Conservation (phyloP, 2,888 invertebrate species). For the Drosophila flavopinicola region DNA sequence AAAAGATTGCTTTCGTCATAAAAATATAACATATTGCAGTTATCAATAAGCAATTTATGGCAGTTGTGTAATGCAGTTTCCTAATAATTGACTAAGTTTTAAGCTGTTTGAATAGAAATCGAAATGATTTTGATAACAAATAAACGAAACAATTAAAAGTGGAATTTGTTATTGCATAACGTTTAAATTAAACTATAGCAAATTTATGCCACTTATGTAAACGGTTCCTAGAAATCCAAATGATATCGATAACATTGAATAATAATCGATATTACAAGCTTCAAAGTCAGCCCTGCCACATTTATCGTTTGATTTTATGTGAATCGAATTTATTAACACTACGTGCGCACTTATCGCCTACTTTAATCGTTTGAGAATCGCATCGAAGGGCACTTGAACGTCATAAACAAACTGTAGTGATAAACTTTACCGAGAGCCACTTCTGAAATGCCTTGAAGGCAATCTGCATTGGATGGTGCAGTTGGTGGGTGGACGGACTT, state of each 20-base stretch:
- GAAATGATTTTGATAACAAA: neutral
- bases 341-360: slow-evolving; percentile 15
- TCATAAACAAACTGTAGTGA: slow-evolving; percentile 35
- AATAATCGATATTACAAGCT: too few relatives aligned
- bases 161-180: too few relatives aligned
- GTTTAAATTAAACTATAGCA: too few relatives aligned
- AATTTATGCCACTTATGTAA: too few relatives aligned
- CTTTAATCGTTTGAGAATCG: slow-evolving; percentile 17
- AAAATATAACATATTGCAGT: neutral
- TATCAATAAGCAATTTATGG: neutral
- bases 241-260: too few relatives aligned
- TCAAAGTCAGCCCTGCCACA: neutral
- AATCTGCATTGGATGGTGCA: neutral
- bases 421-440: slow-evolving; percentile 33
- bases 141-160: too few relatives aligned
- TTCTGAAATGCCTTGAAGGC: slow-evolving; percentile 5
- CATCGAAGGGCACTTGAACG: slow-evolving; percentile 20
- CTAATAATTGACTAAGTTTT: too few relatives aligned
- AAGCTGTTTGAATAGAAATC: neutral
- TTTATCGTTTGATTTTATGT: slow-evolving; percentile 1
- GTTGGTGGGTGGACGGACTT: neutral
- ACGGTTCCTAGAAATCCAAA: too few relatives aligned
- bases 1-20: neutral
- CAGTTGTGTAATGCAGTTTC: neutral
- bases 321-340: slow-evolving; percentile 3